Evolutionary conservation across 2,888 invertebrate species (phyloP), one percentile per base, ranked within the genome.

Genomic region (Diarsia dahlii): DNA sequence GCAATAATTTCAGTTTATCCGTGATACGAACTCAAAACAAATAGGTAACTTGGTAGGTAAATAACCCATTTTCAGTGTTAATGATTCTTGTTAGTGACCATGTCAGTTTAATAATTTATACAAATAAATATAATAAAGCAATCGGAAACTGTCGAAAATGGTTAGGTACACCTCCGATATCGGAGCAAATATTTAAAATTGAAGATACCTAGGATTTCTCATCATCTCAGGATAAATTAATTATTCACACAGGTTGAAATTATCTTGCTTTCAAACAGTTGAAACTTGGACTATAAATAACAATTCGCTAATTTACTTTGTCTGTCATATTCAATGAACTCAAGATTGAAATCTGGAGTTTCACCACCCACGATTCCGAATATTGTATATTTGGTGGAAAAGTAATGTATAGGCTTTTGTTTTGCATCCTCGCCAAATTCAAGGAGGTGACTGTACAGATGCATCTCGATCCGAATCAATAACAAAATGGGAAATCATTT

Each of bases 281-380:
- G 12, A 8, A 28, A 73, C n/a, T 72, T 60, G 50, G 9, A 20
- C 4, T 50, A 18, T 73, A 50, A 72, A 45, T 50, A 74, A 60
- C 12, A 63, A 23, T 60, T 69, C 48, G n/a, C 12, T n/a, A 18
- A 63, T 48, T 12, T 39, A 72, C 23, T 39, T 39, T 60, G 10
- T 72, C 20, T 28, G 20, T 18, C 9, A 5, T 48, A 39, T 60
- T 72, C 39, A 8, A 50, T 18, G 23, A 56, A 23, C 6, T 15
- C 3, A 18, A 72, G 8, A 72, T 50, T 12, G 15, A 48, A 71
- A 39, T 58, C 23, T 56, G 3, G 56, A n/a, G 18, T 28, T 28
- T 45, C 45, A 28, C 5, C n/a, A 23, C 28, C 52, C 20, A 28
- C 52, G 45, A 0, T 34, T 39, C 10, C 10, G 0, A 20, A 3